Conservation (phyloP, 2,797 vertebrate genomes). For the Fistularia commersonii region DNA sequence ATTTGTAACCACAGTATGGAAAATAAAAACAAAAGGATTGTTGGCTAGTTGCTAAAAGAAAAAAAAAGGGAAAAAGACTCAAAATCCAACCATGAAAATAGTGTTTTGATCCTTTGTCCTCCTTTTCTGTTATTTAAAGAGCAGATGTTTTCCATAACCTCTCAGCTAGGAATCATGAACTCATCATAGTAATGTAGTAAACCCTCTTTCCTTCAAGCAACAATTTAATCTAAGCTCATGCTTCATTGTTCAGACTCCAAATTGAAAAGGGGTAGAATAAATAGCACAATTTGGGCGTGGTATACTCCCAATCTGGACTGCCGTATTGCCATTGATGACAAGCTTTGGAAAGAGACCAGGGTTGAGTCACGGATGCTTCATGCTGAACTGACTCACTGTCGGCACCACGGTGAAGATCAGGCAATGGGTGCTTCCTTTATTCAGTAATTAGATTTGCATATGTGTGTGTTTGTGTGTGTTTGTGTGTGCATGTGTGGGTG, state of each 20-base stretch:
- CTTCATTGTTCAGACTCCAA: too few species aligned
- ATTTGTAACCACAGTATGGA: too few species aligned
- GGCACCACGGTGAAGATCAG: background rate
- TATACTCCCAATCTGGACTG: too few species aligned
- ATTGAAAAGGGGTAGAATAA: too few species aligned
- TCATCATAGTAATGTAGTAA: slow-evolving; percentile 54
- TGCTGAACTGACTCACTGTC: too few species aligned
- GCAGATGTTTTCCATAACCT: slow-evolving; percentile 45
- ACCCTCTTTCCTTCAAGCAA: slow-evolving; percentile 34
- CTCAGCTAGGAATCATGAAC: slow-evolving; percentile 47
- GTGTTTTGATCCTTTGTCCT: slow-evolving; percentile 39
- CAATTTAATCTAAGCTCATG: too few species aligned
- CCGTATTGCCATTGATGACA: too few species aligned
- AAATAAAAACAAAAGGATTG: too few species aligned
- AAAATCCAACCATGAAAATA: slow-evolving; percentile 25
- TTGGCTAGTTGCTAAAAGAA: too few species aligned
- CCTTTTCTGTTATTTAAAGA: slow-evolving; percentile 40
- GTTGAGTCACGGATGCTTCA: too few species aligned
- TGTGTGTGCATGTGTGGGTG: background rate
- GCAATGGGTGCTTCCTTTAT: background rate
- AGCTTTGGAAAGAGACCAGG: too few species aligned
- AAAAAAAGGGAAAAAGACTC: background rate
- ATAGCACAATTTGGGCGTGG: too few species aligned
- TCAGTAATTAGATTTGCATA: slow-evolving; percentile 14
- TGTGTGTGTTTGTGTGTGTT: slow-evolving; percentile 16